A percentile compares a stretch with the other conserved stretches of the same genome.
Evolutionary conservation across 1,140 invertebrate genomes (phyloP).

Genomic region (Drosophila bifasciata): DNA sequence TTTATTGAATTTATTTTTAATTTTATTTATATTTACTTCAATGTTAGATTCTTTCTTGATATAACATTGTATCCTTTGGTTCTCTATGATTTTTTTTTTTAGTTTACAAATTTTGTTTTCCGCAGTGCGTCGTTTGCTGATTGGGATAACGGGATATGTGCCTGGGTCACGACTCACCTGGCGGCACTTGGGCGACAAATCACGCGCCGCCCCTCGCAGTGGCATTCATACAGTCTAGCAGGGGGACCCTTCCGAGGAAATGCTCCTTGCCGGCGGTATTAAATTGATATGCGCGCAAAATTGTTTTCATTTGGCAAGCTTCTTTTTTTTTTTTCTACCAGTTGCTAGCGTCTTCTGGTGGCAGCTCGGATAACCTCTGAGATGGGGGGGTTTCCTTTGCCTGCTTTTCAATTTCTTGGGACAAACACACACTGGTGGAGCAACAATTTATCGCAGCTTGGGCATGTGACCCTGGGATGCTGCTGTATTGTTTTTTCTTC

Average conservation of each 20-base stretch:
- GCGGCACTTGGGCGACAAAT: constrained; percentile 45
- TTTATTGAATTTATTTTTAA: no score
- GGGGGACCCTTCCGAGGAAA: constrained; percentile 7
- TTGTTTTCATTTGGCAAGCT: constrained; percentile 45
- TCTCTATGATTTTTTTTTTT: no score
- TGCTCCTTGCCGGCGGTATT: constrained; percentile 23
- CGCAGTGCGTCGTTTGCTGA: neutral
- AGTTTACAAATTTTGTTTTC: no score
- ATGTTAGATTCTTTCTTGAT: no score
- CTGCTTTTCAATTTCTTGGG: constrained; percentile 42
- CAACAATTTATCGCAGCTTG: constrained; percentile 24
- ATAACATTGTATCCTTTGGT: no score
- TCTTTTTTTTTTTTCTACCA: constrained; percentile 48
- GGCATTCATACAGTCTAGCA: constrained; percentile 24
- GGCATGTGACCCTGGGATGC: constrained; percentile 37
- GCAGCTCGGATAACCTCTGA: no score
- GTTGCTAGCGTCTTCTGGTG: neutral
- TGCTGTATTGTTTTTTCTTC: constrained; percentile 44
- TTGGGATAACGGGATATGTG: constrained; percentile 23
- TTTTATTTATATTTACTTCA: no score
- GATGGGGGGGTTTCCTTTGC: no score
- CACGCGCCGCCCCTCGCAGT: constrained; percentile 40
- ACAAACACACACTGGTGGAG: constrained; percentile 13
- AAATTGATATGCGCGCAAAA: constrained; percentile 66
- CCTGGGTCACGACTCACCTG: constrained; percentile 21